A percentile compares a stretch with the other conserved stretches of the same genome.
These are phyloP conservation scores for Myrmecobius fasciatus DNA, from an alignment of 2,113 vertebrate genomes.

Conservation along the genomic window DNA sequence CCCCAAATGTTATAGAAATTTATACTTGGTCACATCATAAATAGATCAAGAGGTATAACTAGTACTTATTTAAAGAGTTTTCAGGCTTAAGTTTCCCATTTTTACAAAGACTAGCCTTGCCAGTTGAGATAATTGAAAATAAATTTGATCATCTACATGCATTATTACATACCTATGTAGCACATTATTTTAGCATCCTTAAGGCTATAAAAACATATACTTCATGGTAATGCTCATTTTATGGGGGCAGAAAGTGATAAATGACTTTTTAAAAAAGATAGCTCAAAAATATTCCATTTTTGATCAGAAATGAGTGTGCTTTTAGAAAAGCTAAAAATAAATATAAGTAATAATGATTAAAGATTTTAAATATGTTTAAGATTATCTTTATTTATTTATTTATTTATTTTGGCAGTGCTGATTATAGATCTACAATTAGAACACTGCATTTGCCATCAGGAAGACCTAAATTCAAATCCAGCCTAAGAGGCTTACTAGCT, in stretches of 20 bases:
- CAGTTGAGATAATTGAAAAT: conserved; percentile 8
- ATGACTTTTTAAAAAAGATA: conserved; percentile 35
- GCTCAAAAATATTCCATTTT: neutral
- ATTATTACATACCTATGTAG: neutral
- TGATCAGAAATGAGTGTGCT: conserved; percentile 18
- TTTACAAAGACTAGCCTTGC: conserved; percentile 39
- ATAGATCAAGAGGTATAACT: neutral
- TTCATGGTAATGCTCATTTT: conserved; percentile 45
- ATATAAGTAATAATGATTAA: neutral
- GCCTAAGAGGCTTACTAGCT: neutral
- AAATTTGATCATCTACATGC: neutral
- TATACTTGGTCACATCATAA: conserved; percentile 15
- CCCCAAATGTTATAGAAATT: neutral
- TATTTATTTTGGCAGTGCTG: conserved; percentile 40
- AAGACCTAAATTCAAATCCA: neutral
- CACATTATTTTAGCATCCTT: neutral
- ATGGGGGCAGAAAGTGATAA: neutral
- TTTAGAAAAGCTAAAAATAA: neutral
- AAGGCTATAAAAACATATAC: conserved; percentile 7
- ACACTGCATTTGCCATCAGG: neutral
- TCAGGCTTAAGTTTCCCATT: neutral
- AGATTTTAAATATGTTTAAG: neutral
- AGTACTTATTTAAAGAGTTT: neutral
- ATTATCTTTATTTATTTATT: neutral
- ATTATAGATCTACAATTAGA: neutral